These are phyloP conservation scores for Pachycephala philippinensis DNA, from an alignment of 2,113 vertebrate species.

Conservation along the genomic window DNA sequence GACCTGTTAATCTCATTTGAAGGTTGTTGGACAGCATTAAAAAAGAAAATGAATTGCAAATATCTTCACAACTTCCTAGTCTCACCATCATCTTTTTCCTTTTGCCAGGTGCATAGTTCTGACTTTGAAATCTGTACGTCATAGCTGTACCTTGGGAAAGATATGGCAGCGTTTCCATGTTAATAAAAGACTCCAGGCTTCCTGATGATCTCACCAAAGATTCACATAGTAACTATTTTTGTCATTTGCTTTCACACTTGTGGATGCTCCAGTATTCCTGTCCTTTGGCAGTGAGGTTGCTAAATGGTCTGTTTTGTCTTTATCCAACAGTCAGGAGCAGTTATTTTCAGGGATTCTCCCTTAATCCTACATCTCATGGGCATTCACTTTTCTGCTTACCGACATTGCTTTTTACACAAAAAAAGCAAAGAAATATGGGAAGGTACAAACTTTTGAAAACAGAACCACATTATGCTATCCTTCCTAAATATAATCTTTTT, in stretches of 20 bases:
- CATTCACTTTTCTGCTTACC: not conserved
- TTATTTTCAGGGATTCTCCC: not conserved
- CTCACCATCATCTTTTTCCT: not conserved
- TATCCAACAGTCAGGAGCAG: not conserved
- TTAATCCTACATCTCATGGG: not conserved
- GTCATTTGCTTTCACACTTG: not conserved
- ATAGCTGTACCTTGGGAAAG: not conserved
- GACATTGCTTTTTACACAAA: not conserved
- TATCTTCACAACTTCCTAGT: not conserved
- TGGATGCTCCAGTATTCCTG: not conserved
- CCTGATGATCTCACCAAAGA: not conserved
- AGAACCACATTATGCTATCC: not conserved
- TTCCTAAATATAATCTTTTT: slow-evolving; percentile 2
- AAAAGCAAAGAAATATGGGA: not conserved
- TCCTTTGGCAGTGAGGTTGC: not conserved
- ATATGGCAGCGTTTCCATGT: not conserved
- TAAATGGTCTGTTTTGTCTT: not conserved
- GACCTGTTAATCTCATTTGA: not conserved
- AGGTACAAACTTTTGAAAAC: not conserved
- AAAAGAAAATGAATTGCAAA: not conserved
- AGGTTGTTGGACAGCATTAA: not conserved
- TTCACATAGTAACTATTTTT: not conserved
- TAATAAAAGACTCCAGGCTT: not conserved
- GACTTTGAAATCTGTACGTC: not conserved
- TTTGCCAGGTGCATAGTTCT: not conserved